Base-by-base conservation (phyloP, 1,140 invertebrate genomes). In the Drosophila jambulina region DNA sequence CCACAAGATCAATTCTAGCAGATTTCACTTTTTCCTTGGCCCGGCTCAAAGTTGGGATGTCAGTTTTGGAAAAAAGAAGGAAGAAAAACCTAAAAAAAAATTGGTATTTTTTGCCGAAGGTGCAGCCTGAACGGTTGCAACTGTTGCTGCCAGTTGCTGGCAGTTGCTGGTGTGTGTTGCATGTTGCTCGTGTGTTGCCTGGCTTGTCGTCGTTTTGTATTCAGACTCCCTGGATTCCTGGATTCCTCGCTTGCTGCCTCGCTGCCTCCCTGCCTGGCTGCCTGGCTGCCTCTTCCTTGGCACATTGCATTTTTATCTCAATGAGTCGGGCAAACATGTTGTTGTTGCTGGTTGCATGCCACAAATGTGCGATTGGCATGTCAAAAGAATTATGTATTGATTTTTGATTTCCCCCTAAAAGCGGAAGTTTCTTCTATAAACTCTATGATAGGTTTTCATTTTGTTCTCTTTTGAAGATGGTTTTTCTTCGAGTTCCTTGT, bases 381-480 rank as follows among this genome's bases (percentile, higher is more conserved):
- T 90, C 85, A 90, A 90, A 90, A 91, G 75, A 90, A 90, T 91
- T 91, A 91, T 90, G 85, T 90, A 90, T 90, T 90, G 85, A 90
- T 90, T 91, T 90, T 91, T 85, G 85, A 88, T 88, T 84, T 88
- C 54, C 36, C 46, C 67, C 74, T 45, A 68, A 80, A 60, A 62
- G 84, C 75, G 74, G 56, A 80, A 83, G 63, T 74, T 51, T 75
- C 63, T 53, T 27, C 29, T 23, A 23, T 15, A n/a, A 42, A 48
- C 13, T 32, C 49, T 58, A 32, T 10, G 25, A 15, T 19, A 13
- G 17, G 9, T 46, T 25, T 25, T 25, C 21, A 25, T 19, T 53
- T 19, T 10, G 2, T 29, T 7, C 9, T 6, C 0, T 19, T 15
- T 34, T 17, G n/a, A 19, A 12, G n/a, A 12, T 42, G 10, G 7